phyloP scores from a whole-genome alignment of 2,888 invertebrate genomes.

The Timema cristinae region DNA sequence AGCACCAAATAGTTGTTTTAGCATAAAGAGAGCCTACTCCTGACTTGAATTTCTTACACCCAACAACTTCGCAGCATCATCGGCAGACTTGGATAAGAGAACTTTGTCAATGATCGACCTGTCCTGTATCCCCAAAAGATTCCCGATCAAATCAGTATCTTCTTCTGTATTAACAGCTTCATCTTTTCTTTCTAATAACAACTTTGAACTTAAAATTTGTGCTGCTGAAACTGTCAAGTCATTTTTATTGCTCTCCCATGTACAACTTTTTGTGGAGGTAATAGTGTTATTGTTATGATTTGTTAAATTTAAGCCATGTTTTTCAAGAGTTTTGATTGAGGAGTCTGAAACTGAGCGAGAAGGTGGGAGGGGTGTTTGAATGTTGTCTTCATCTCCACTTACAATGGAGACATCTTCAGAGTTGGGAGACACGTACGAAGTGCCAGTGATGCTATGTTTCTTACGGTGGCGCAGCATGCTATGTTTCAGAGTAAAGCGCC shows the following conservation, averaged over 20 bases:
- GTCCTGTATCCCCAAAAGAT: slow-evolving; percentile 82
- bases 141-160: slow-evolving; percentile 72
- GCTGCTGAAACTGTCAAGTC: slow-evolving; percentile 19
- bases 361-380: slow-evolving; percentile 4
- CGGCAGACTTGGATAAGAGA: slow-evolving; percentile 69
- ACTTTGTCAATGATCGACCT: slow-evolving; percentile 80
- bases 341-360: neutral
- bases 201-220: slow-evolving; percentile 22
- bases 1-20: too few relatives aligned
- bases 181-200: slow-evolving; percentile 15
- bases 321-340: slow-evolving; percentile 5
- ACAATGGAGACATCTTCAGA: slow-evolving; percentile 39
- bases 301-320: slow-evolving; percentile 16
- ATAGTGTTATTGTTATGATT: slow-evolving; percentile 30
- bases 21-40: slow-evolving; percentile 6
- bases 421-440: slow-evolving; percentile 41
- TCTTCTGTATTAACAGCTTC: slow-evolving; percentile 15
- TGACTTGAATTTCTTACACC: slow-evolving; percentile 58
- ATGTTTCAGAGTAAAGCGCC: slow-evolving; percentile 88
- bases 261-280: slow-evolving; percentile 1
- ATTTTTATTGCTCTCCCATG: slow-evolving; percentile 15
- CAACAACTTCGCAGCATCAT: slow-evolving; percentile 83
- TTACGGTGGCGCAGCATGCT: slow-evolving; percentile 91
- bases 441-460: slow-evolving; percentile 61
- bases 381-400: slow-evolving; percentile 33